Conservation (phyloP, 2,797 vertebrate genomes). For the Pseudochirops cupreus region DNA sequence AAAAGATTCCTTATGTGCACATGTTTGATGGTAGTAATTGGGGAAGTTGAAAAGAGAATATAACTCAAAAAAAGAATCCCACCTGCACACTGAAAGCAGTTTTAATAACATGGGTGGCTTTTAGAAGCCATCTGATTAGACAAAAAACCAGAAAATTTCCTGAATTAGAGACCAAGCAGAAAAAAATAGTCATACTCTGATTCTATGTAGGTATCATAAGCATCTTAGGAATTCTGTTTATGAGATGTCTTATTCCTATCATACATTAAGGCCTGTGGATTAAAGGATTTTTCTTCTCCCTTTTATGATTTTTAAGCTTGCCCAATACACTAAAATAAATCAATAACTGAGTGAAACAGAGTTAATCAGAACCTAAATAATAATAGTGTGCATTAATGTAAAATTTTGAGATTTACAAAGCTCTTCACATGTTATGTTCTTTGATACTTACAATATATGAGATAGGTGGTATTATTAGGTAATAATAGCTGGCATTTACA, state of each 20-base stretch:
- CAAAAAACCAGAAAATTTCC: neutral
- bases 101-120: conserved; percentile 1
- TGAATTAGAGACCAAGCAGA: neutral
- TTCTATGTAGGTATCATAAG: neutral
- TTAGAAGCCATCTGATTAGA: neutral
- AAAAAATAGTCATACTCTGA: neutral
- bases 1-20: neutral
- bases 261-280: neutral
- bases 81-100: neutral
- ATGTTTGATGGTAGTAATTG: neutral
- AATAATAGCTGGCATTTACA: neutral
- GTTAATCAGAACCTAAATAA: neutral
- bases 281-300: neutral
- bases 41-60: neutral
- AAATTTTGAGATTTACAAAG: neutral
- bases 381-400: neutral
- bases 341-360: neutral
- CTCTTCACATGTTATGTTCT: neutral
- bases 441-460: neutral
- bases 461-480: neutral
- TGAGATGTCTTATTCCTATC: neutral
- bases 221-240: neutral
- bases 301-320: neutral
- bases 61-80: neutral
- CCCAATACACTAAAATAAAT: neutral